Evolutionary conservation across 2,888 invertebrate genomes (phyloP).

Genomic region (Macrosiphum euphorbiae): DNA sequence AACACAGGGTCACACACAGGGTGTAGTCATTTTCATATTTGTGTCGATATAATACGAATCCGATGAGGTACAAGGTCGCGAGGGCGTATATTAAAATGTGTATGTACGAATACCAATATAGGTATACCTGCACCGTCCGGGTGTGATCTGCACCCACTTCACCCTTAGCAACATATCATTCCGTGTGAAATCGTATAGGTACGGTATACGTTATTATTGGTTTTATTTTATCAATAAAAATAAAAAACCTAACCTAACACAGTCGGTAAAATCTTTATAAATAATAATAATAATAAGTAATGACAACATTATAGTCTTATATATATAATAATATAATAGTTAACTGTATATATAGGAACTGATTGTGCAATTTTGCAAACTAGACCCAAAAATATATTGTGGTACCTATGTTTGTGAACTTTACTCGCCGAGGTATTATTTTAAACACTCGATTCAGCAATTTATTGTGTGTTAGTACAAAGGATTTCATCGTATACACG

Average conservation of each 20-base stretch:
- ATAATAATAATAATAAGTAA: too few relatives aligned
- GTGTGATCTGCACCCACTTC: not conserved
- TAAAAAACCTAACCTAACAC: too few relatives aligned
- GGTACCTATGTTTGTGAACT: not conserved
- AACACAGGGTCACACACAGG: not conserved
- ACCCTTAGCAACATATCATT: not conserved
- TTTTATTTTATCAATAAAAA: not conserved
- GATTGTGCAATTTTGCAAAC: too few relatives aligned
- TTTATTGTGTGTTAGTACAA: not conserved
- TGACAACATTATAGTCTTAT: too few relatives aligned
- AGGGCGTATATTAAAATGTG: not conserved
- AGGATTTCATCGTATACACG: not conserved
- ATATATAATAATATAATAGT: too few relatives aligned
- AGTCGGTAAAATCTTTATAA: too few relatives aligned
- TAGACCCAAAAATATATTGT: too few relatives aligned
- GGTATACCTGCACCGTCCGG: not conserved
- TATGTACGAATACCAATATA: not conserved
- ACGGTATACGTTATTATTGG: too few relatives aligned
- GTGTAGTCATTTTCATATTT: not conserved
- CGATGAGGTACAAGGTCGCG: not conserved
- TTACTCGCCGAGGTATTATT: not conserved
- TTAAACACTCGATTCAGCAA: not conserved
- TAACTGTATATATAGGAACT: too few relatives aligned
- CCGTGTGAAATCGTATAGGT: not conserved
- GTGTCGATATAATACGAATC: not conserved